Percentiles rank a stretch among this genome's conserved stretches.
Evolutionary conservation across 2,888 invertebrate genomes (phyloP).

Genomic region (Peribatodes rhomboidaria): DNA sequence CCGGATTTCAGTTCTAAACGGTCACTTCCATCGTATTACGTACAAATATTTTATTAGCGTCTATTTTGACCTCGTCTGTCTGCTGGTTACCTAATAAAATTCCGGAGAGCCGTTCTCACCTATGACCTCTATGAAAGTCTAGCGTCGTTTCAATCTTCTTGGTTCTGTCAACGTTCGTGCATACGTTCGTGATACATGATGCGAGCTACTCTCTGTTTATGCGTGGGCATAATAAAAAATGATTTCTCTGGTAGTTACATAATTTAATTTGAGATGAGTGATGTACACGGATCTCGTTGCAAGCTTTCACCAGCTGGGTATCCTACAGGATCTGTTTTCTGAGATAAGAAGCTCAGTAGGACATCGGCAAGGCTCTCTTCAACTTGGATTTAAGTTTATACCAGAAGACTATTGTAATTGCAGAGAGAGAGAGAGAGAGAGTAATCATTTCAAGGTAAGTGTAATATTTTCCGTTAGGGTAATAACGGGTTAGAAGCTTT

Average conservation of each 20-base stretch:
- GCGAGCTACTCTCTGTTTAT: not conserved
- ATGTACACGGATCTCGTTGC: too few relatives aligned
- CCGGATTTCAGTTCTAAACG: conserved; percentile 15
- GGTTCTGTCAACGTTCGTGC: not conserved
- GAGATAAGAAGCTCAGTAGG: too few relatives aligned
- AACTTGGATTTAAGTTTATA: too few relatives aligned
- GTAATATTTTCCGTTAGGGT: too few relatives aligned
- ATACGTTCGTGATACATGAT: not conserved
- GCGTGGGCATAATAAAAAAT: conserved; percentile 3
- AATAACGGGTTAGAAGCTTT: too few relatives aligned
- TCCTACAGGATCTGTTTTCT: too few relatives aligned
- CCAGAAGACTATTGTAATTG: too few relatives aligned
- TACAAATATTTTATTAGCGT: conserved; percentile 25
- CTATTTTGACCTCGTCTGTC: conserved; percentile 49
- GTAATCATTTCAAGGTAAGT: too few relatives aligned
- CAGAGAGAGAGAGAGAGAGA: too few relatives aligned
- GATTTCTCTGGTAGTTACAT: conserved; percentile 10
- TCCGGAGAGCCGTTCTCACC: conserved; percentile 61
- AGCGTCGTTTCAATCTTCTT: conserved; percentile 32
- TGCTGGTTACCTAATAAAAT: conserved; percentile 55
- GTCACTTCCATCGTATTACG: conserved; percentile 13
- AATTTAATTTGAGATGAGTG: conserved; percentile 8
- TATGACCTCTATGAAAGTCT: conserved; percentile 66
- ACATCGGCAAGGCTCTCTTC: too few relatives aligned
- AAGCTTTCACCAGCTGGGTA: not conserved